Evolutionary conservation across 2,113 vertebrate genomes (phyloP).

Genomic region (Atractosteus spatula): DNA sequence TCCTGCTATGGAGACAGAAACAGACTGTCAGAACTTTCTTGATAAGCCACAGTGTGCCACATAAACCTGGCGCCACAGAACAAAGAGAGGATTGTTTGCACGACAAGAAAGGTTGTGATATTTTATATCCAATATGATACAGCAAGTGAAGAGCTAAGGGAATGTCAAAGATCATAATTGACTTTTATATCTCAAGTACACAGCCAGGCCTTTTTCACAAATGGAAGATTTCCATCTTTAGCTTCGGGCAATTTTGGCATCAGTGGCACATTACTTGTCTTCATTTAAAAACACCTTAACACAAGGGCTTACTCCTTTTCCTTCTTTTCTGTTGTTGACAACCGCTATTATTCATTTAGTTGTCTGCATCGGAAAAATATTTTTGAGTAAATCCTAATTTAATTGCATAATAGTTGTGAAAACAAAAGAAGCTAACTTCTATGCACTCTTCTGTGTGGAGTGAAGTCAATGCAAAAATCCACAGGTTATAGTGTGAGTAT

Average conservation of each 20-base stretch:
- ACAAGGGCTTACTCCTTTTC: not conserved
- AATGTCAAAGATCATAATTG: not conserved
- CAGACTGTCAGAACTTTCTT: constrained; percentile 5
- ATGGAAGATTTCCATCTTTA: not conserved
- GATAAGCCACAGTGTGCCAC: constrained; percentile 1
- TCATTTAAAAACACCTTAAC: not conserved
- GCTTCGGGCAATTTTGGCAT: not conserved
- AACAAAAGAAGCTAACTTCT: too few relatives aligned
- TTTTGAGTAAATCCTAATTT: too few relatives aligned
- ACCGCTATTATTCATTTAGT: too few relatives aligned
- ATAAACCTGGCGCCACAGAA: constrained; percentile 18
- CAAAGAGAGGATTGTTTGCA: constrained; percentile 17
- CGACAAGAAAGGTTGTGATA: not conserved
- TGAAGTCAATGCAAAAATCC: too few relatives aligned
- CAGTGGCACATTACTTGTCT: not conserved
- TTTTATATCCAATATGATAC: not conserved
- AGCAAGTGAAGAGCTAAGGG: not conserved
- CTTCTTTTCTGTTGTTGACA: not conserved
- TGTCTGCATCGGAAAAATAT: too few relatives aligned
- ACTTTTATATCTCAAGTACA: not conserved
- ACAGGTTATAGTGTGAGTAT: too few relatives aligned
- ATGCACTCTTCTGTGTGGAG: too few relatives aligned
- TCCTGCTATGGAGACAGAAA: not conserved
- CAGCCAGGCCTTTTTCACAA: not conserved
- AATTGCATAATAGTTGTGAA: too few relatives aligned